Evolutionary conservation across 2,113 vertebrate genomes (phyloP).

Genomic region (pig (Sus scrofa)): DNA sequence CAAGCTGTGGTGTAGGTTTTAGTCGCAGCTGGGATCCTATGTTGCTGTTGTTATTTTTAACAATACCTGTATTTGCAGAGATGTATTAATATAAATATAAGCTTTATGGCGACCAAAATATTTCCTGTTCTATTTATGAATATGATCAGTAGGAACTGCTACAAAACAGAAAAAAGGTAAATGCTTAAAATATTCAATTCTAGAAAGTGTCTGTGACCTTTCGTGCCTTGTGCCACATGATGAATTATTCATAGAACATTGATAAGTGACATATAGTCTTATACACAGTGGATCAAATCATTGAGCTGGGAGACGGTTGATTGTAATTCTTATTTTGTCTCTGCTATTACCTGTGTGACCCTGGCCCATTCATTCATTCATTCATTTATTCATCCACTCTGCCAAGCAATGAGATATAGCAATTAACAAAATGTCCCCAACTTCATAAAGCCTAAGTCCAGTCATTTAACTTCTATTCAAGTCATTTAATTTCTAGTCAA

Average conservation of each 20-base stretch:
- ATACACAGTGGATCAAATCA: not conserved
- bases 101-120: conserved; percentile 57
- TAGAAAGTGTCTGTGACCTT: conserved; percentile 22
- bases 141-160: conserved; percentile 20
- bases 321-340: not conserved
- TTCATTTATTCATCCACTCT: not conserved
- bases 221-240: not conserved
- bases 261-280: not conserved
- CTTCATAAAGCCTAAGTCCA: not conserved
- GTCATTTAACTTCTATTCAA: not conserved
- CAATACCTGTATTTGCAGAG: not conserved
- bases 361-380: not conserved
- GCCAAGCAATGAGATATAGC: not conserved
- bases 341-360: not conserved
- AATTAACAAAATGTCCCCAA: not conserved
- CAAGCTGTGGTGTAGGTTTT: no score
- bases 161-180: conserved; percentile 58
- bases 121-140: conserved; percentile 65
- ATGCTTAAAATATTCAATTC: conserved; percentile 61
- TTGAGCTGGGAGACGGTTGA: not conserved
- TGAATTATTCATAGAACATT: conserved; percentile 36
- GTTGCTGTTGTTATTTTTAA: not conserved
- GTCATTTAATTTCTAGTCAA: conserved; percentile 45
- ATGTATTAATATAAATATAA: conserved; percentile 63
- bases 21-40: no score